Evolutionary conservation across 1,140 invertebrate genomes (phyloP), one percentile per base, ranked within the genome.

Genomic region (Zaprionus kolodkinae): DNA sequence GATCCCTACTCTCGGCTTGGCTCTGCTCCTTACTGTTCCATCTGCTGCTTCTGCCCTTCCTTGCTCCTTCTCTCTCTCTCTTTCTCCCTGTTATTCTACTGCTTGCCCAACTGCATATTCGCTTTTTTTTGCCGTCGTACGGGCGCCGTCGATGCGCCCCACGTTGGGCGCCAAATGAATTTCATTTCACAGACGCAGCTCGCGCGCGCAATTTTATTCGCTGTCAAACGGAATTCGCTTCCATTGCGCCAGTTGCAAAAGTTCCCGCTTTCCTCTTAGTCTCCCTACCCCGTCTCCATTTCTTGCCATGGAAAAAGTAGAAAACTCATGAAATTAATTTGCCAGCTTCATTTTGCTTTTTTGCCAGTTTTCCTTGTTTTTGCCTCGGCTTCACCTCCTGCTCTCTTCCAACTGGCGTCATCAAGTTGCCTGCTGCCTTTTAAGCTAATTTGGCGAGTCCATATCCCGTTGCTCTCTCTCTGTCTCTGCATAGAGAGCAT

Each of bases 151-250:
- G 81, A 75, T 69, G 64, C 76, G 83, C 66, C 68, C 72, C 56
- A 72, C 68, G 57, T 73, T 57, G 66, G 79, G 79, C 80, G 85
- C 84, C 84, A 88, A 88, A 88, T 88, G 84, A 88, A 89, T 88
- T 88, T 86, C 77, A 89, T 75, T 89, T 89, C 65, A 33, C 82
- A 86, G 79, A 86, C 79, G 83, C 84, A 83, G 78, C 40, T 45
- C 64, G 80, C 77, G 74, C 71, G 63, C 76, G 71, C 83, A 89
- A 65, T 88, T 88, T 88, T 89, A 88, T 88, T 81, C 78, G 78
- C 85, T 89, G 84, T 88, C 84, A 89, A 88, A 89, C 81, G 68
- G 54, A 88, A 84, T 88, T 88, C 84, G 65, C 56, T 71, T 21
- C 69, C 45, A 33, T 55, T 50, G 30, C 15, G 59, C 62, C 13